These are phyloP conservation scores for Mionectes macconnelli DNA, from an alignment of 2,113 vertebrate genomes.

Conservation along the genomic window DNA sequence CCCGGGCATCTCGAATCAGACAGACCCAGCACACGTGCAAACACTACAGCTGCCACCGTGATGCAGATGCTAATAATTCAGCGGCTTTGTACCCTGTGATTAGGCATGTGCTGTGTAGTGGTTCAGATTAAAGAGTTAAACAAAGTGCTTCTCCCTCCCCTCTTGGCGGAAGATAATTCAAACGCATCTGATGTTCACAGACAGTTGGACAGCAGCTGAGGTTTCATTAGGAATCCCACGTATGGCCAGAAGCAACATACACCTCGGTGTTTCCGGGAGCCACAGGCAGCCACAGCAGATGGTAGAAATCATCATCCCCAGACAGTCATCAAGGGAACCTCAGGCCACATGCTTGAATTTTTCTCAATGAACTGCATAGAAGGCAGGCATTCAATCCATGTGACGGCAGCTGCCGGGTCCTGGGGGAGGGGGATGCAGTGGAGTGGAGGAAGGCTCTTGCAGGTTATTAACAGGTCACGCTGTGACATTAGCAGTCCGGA, in stretches of 20 bases:
- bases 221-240: constrained; percentile 69
- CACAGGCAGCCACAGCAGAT: constrained; percentile 67
- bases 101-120: background rate
- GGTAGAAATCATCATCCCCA: constrained; percentile 71
- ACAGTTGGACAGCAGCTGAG: constrained; percentile 58
- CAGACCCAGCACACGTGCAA: background rate
- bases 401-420: constrained; percentile 20
- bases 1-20: background rate
- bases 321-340: constrained; percentile 70
- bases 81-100: constrained; percentile 29
- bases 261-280: constrained; percentile 67
- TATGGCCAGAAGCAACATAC: constrained; percentile 65
- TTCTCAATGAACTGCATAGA: constrained; percentile 50
- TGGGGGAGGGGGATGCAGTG: background rate
- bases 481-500: constrained; percentile 63
- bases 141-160: background rate
- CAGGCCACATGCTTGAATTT: constrained; percentile 33
- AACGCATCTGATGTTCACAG: constrained; percentile 16
- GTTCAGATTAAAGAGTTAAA: constrained; percentile 61
- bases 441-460: background rate
- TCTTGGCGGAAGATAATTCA: constrained; percentile 13
- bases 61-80: constrained; percentile 51
- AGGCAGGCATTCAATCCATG: constrained; percentile 10
- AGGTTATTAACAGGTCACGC: constrained; percentile 60
- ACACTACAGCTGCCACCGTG: background rate